A percentile compares a stretch with the other conserved stretches of the same genome.
These are phyloP conservation scores for Diplodus sargus DNA, from an alignment of 2,797 vertebrate genomes.

Conservation along the genomic window DNA sequence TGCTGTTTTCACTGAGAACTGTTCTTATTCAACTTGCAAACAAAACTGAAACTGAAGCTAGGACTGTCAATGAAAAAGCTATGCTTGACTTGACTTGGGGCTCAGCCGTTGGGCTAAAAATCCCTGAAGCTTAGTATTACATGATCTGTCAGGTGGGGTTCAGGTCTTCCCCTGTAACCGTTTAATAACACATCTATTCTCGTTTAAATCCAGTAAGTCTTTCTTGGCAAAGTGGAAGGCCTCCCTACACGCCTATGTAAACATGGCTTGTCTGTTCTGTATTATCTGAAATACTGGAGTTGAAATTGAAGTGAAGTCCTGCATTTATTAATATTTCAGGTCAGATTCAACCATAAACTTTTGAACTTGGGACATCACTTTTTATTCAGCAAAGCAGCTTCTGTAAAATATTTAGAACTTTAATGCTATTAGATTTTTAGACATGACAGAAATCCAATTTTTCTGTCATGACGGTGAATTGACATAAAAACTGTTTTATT, in stretches of 20 bases:
- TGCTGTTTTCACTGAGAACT: constrained; percentile 35
- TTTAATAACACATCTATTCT: constrained; percentile 51
- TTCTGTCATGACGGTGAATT: background rate
- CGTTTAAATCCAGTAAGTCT: constrained; percentile 49
- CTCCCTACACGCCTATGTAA: constrained; percentile 46
- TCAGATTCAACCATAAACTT: constrained; percentile 43
- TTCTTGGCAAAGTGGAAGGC: constrained; percentile 47
- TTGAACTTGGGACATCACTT: constrained; percentile 41
- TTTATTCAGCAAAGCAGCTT: background rate
- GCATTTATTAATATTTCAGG: constrained; percentile 29
- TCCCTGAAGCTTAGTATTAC: constrained; percentile 31
- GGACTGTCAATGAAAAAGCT: constrained; percentile 32
- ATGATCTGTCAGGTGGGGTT: constrained; percentile 28
- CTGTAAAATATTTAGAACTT: constrained; percentile 5
- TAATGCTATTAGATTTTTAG: background rate
- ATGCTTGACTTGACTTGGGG: constrained; percentile 24
- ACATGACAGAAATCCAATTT: background rate
- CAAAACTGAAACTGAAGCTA: constrained; percentile 45
- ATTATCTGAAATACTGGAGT: constrained; percentile 31
- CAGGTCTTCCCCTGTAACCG: constrained; percentile 9
- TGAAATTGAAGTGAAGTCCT: constrained; percentile 24
- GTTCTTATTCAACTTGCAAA: constrained; percentile 9
- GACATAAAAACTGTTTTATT: too few species aligned
- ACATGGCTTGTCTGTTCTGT: constrained; percentile 46
- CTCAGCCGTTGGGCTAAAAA: constrained; percentile 22